Evolutionary conservation across 2,113 vertebrate genomes (phyloP).

Genomic region (Pithys albifrons): DNA sequence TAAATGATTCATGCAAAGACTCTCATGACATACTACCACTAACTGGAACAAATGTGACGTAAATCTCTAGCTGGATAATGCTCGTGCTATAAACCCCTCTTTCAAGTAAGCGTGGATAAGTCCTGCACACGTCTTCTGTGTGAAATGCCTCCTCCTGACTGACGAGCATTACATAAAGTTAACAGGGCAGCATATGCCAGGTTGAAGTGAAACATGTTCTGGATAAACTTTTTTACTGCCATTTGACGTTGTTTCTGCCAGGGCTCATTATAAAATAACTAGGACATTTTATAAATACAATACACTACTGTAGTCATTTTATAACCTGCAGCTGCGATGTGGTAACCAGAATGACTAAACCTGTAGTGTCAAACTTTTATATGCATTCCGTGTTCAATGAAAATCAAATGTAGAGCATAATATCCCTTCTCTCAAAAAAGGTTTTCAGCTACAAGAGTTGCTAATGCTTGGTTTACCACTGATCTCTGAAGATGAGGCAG

Average conservation of each 20-base stretch:
- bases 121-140: background rate
- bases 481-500: background rate
- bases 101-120: background rate
- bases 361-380: background rate
- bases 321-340: conserved; percentile 32
- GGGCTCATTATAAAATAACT: conserved; percentile 37
- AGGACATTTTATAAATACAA: conserved; percentile 37
- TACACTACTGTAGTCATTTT: conserved; percentile 28
- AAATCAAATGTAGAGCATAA: background rate
- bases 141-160: background rate
- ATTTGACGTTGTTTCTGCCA: conserved; percentile 12
- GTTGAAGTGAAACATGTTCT: background rate
- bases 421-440: background rate
- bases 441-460: background rate
- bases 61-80: background rate
- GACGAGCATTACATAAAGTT: background rate
- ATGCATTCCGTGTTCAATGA: background rate
- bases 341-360: conserved; percentile 16
- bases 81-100: background rate
- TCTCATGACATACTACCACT: background rate
- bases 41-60: conserved; percentile 46
- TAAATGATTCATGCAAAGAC: conserved; percentile 17
- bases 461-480: background rate
- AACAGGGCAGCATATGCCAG: background rate
- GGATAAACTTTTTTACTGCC: conserved; percentile 50